Evolutionary conservation across 2,113 vertebrate species (phyloP), one percentile per base, ranked within the genome.

Genomic region (Myiagra hebetior): DNA sequence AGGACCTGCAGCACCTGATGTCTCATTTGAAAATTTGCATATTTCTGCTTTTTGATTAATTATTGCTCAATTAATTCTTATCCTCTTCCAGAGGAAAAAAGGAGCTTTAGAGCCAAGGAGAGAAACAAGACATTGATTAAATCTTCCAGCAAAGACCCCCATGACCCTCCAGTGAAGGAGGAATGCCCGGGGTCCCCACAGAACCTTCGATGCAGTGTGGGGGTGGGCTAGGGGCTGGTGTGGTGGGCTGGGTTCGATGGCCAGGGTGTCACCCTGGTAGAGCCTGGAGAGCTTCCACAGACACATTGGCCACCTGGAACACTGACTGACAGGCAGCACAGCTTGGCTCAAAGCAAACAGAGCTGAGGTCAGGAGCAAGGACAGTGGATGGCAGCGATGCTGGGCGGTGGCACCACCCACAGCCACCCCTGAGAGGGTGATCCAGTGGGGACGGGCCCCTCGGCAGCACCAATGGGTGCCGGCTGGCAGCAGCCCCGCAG

Each of bases 351-450:
- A 53, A 87, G 53, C 87, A 91, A 91, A 91, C 52, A 87, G 52
- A 9, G 17, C 33, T 9, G 62, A 31, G 69, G 69, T 50, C 6
- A 1, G 46, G 72, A 70, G 83, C 93, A 63, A 92, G 94, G 86
- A 24, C 39, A 2, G 70, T 1, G 3, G 39, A 3, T 2, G 67
- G 69, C 57, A 57, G 69, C 0, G 0, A 17, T 21, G 73, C 47
- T 15, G 9, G 52, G 57, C 3, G 0, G 13, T 0, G 2, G 18
- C 47, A 60, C 41, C 18, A 0, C 64, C 42, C 5, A 0, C 26
- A 9, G 2, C 49, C 11, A 3, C 15, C 59, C 31, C 28, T 1
- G 3, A 33, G 15, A 31, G 24, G 56, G 23, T 16, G 20, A 23
- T 10, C n/a, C 35, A 3, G 18, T 0, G 3, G 63, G 0, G 0